Conservation (phyloP, 35 echinoderm and acorn worm species). For the Amphiura filiformis region DNA sequence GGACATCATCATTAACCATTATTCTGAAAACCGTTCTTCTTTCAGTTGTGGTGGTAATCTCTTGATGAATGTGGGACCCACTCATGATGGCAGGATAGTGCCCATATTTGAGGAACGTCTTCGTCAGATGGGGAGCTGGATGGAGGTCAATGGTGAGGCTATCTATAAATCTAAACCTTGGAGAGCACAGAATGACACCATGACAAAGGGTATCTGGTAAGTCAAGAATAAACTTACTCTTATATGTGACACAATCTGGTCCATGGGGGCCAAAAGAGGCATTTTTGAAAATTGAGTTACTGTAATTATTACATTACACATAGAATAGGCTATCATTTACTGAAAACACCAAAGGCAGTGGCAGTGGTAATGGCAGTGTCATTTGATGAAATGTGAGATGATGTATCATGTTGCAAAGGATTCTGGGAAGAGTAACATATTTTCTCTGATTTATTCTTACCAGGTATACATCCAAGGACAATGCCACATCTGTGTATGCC, state of each 20-base stretch:
- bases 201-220: slow-evolving; percentile 50
- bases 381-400: background rate
- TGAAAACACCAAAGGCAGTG: no score
- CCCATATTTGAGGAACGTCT: slow-evolving; percentile 95
- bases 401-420: background rate
- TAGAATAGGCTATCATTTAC: no score
- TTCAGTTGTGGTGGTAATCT: slow-evolving; percentile 95
- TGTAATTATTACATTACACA: no score
- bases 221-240: no score
- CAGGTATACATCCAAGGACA: slow-evolving; percentile 51
- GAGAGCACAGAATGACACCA: slow-evolving; percentile 71
- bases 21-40: no score
- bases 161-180: slow-evolving; percentile 50
- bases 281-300: no score
- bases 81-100: slow-evolving; percentile 87
- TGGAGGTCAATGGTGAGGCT: slow-evolving; percentile 76
- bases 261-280: no score
- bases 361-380: no score
- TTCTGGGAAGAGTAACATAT: no score
- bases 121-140: slow-evolving; percentile 72
- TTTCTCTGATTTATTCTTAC: no score
- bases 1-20: no score
- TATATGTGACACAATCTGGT: no score
- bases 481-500: slow-evolving; percentile 29
- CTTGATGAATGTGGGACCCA: slow-evolving; percentile 90